Percentiles rank a stretch among this genome's conserved stretches.
Conservation (phyloP, 2,888 invertebrate genomes). For the Archips xylosteana region DNA sequence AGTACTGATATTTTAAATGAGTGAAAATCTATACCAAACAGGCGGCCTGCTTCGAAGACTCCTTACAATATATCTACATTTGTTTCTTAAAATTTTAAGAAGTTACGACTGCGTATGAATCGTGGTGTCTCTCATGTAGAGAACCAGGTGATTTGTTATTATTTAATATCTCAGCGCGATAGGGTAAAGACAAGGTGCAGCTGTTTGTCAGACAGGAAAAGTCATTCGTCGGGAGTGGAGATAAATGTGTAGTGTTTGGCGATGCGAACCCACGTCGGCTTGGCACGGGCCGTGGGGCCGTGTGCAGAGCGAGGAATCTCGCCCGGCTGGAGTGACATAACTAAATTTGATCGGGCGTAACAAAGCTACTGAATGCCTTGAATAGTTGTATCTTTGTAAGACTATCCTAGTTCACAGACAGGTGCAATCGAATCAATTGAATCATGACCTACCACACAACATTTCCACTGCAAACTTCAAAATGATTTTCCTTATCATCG, state of each 20-base stretch:
- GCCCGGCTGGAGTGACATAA: slow-evolving; percentile 84
- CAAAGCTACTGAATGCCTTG: slow-evolving; percentile 59
- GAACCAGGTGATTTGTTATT: background rate
- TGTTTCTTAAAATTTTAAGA: background rate
- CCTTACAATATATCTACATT: background rate
- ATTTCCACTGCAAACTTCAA: background rate
- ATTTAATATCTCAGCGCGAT: slow-evolving; percentile 1
- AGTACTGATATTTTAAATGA: background rate
- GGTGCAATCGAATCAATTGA: no score
- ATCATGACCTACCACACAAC: background rate
- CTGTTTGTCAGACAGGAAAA: slow-evolving; percentile 67
- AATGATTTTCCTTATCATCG: no score
- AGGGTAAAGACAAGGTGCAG: slow-evolving; percentile 57
- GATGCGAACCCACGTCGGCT: slow-evolving; percentile 63
- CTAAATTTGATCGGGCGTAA: slow-evolving; percentile 81
- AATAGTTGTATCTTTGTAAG: background rate
- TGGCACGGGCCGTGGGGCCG: slow-evolving; percentile 81
- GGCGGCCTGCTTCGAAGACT: no score
- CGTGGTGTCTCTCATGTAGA: background rate
- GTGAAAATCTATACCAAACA: no score
- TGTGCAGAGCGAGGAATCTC: slow-evolving; percentile 82
- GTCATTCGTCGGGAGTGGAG: slow-evolving; percentile 67
- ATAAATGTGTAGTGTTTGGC: slow-evolving; percentile 69
- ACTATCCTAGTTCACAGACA: background rate
- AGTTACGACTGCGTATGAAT: background rate